Percentiles rank a stretch among this genome's conserved stretches.
These are phyloP conservation scores for Leistus spinibarbis DNA, from an alignment of 2,888 invertebrate genomes.

Conservation along the genomic window DNA sequence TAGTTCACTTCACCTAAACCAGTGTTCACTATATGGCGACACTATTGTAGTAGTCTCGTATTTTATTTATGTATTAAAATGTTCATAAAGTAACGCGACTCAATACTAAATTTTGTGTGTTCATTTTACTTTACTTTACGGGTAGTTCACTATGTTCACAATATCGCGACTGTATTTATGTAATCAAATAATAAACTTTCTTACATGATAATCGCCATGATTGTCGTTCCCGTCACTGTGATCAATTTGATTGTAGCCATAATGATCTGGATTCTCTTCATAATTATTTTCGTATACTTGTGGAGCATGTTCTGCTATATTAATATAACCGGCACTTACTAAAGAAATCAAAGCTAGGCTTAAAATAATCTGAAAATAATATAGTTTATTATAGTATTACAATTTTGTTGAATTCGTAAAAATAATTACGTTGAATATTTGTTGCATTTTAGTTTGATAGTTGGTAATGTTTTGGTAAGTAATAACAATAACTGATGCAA, in stretches of 20 bases:
- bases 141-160: too few relatives aligned
- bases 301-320: not conserved
- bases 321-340: not conserved
- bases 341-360: not conserved
- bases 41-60: too few relatives aligned
- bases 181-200: too few relatives aligned
- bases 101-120: too few relatives aligned
- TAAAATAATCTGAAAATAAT: not conserved
- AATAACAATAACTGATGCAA: conserved; percentile 8
- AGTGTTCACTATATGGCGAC: too few relatives aligned
- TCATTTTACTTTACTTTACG: too few relatives aligned
- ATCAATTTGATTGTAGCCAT: not conserved
- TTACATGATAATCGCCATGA: too few relatives aligned
- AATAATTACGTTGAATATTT: conserved; percentile 1
- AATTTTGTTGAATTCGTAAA: not conserved
- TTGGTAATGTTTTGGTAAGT: not conserved
- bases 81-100: too few relatives aligned
- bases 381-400: not conserved
- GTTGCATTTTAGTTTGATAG: not conserved
- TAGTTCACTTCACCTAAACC: too few relatives aligned
- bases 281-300: not conserved
- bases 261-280: not conserved
- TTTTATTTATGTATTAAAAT: too few relatives aligned
- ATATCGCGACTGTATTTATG: too few relatives aligned
- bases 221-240: not conserved